These are phyloP conservation scores for Actinia tenebrosa DNA, from an alignment of 64 coral and sea anemone genomes.

Conservation along the genomic window DNA sequence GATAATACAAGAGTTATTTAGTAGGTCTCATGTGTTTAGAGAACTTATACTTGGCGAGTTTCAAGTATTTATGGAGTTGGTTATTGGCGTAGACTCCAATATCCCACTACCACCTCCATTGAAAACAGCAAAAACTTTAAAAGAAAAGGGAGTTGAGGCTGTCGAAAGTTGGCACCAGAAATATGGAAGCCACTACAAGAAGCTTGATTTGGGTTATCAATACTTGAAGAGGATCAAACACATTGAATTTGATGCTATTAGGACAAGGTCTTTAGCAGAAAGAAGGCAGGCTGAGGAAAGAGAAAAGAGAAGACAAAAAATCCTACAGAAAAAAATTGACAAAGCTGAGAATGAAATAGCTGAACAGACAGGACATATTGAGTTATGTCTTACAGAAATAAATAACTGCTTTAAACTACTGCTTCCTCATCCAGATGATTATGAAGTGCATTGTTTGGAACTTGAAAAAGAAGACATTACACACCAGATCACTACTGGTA, in stretches of 20 bases:
- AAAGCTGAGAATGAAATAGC: conserved; percentile 64
- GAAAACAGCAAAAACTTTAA: conserved; percentile 48
- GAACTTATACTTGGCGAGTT: conserved; percentile 80
- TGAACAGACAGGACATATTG: conserved; percentile 71
- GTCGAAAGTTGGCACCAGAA: conserved; percentile 89
- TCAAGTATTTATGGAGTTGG: conserved; percentile 84
- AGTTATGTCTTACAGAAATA: conserved; percentile 75
- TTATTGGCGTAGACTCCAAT: conserved; percentile 64
- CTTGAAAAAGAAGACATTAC: conserved; percentile 7
- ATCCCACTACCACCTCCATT: conserved; percentile 64
- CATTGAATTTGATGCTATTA: conserved; percentile 52
- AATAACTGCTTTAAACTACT: conserved; percentile 91
- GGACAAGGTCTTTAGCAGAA: conserved; percentile 51
- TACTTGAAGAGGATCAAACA: conserved; percentile 77
- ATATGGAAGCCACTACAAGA: conserved; percentile 90
- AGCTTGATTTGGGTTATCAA: conserved; percentile 69
- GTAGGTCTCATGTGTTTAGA: conserved; percentile 83
- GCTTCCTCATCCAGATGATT: conserved; percentile 92
- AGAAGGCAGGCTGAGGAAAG: conserved; percentile 49
- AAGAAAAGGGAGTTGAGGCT: conserved; percentile 55
- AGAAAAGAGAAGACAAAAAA: conserved; percentile 37
- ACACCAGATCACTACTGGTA: not conserved
- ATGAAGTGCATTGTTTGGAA: conserved; percentile 44
- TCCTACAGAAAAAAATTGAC: conserved; percentile 64
- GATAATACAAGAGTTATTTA: conserved; percentile 76